These are phyloP conservation scores for Cettia cetti DNA, from an alignment of 2,113 vertebrate genomes.

Conservation along the genomic window DNA sequence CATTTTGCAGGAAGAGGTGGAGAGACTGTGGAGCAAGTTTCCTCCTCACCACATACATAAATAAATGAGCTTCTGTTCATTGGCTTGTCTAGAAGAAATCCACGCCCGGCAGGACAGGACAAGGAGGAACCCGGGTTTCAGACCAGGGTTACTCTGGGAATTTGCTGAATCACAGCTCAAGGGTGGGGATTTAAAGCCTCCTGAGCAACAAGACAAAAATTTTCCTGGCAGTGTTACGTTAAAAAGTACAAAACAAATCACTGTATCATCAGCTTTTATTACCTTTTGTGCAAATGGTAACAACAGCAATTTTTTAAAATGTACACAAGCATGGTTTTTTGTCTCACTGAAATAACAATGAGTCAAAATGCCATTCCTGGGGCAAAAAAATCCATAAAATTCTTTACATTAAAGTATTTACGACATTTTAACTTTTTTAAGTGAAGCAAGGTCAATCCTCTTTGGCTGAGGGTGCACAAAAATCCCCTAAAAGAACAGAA, in stretches of 20 bases:
- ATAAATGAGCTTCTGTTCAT: conserved; percentile 29
- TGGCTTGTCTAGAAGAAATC: conserved; percentile 41
- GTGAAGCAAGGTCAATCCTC: not conserved
- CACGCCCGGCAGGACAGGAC: not conserved
- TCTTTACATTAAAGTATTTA: not conserved
- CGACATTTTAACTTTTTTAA: not conserved
- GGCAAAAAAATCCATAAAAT: not conserved
- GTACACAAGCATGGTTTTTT: not conserved
- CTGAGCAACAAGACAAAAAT: not conserved
- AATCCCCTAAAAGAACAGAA: not conserved
- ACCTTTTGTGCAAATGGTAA: not conserved
- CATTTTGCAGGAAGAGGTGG: conserved; percentile 29
- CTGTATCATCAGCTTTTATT: not conserved
- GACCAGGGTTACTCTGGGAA: not conserved
- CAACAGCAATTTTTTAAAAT: not conserved
- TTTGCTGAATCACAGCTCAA: conserved; percentile 46
- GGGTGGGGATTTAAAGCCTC: conserved; percentile 1
- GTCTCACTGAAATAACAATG: not conserved
- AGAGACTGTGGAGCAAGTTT: not conserved
- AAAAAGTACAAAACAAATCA: not conserved
- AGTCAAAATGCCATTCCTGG: not conserved
- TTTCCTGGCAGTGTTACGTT: not conserved
- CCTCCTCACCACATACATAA: not conserved
- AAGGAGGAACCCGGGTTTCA: conserved; percentile 4
- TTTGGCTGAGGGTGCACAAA: not conserved